A percentile compares a stretch with the other conserved stretches of the same genome.
Conservation (phyloP, 2,797 vertebrate species). For the Dicrostonyx torquatus region DNA sequence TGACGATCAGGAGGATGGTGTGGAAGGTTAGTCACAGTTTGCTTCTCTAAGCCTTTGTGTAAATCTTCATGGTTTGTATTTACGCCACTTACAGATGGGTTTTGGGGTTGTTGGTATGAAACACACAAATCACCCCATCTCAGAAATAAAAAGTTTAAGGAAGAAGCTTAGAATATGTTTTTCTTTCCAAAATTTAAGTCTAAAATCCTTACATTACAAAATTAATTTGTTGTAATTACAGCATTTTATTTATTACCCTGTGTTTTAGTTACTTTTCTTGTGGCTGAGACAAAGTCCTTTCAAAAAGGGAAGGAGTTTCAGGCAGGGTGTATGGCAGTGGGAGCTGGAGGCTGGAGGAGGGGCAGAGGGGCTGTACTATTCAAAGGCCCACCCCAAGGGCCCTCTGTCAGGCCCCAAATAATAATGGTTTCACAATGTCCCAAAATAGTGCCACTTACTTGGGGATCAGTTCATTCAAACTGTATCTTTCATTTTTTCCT, state of each 20-base stretch:
- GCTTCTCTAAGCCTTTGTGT: conserved; percentile 9
- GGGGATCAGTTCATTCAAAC: neutral
- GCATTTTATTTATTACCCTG: neutral
- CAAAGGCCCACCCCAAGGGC: neutral
- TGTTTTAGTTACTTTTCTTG: neutral
- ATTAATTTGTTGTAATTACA: conserved; percentile 30
- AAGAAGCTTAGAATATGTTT: neutral
- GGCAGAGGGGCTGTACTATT: neutral
- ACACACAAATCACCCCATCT: conserved; percentile 9
- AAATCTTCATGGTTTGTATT: neutral
- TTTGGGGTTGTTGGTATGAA: neutral
- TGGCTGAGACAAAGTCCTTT: neutral
- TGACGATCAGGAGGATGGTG: conserved; percentile 89
- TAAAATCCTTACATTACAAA: conserved; percentile 18
- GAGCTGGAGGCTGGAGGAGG: neutral
- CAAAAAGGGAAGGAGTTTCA: neutral
- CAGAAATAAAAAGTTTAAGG: conserved; percentile 52
- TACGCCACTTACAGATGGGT: neutral
- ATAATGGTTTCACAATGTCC: neutral
- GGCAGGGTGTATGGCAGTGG: neutral
- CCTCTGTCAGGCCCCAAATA: neutral
- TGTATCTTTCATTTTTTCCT: neutral
- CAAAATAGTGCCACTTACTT: neutral
- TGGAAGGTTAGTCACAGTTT: conserved; percentile 88
- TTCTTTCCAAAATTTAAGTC: conserved; percentile 37